Evolutionary conservation across 2,113 vertebrate genomes (phyloP), one percentile per base, ranked within the genome.

Genomic region (Apteryx mantelli): DNA sequence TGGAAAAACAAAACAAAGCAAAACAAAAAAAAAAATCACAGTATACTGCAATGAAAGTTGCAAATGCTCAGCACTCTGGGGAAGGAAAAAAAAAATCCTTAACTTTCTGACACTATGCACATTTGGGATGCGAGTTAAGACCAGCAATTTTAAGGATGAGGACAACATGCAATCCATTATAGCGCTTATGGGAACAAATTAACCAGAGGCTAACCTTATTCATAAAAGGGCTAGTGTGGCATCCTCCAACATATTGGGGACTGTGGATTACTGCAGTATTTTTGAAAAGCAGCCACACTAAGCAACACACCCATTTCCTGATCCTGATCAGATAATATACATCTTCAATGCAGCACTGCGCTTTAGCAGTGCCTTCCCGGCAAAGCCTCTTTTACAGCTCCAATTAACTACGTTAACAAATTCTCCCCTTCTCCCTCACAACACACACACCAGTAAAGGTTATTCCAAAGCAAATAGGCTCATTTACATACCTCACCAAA

Each of bases 401-500:
- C 87, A 0, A 0, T 90, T 44, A 79, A 32, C 60, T 68, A 19
- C 9, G 28, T 32, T 64, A 58, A 91, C 7, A 5, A 91, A 71
- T 71, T 95, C 26, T 83, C 7, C 24, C 36, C 46, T 42, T 88
- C 6, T 2, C 30, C 34, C 42, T 89, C 61, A 86, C 60, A 86
- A 79, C 15, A 82, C 8, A 75, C 17, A 38, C 0, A 1, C 30
- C n/a, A 11, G 48, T 20, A 90, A 83, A 40, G 32, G 32, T 52
- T 86, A 53, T 36, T 58, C 34, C 58, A 87, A 64, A 91, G 89
- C 6, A 91, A 38, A 64, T 22, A 61, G 20, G 28, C 46, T 90
- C 7, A 30, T 87, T 93, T 97, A 88, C 56, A 68, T 53, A 88
- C 20, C 30, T 70, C 58, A 89, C 56, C 70, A 92, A 85, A 92